Percentiles rank a stretch among this genome's conserved stretches.
Evolutionary conservation across 2,797 vertebrate genomes (phyloP).

Genomic region (Odontamblyopus lacepedii): DNA sequence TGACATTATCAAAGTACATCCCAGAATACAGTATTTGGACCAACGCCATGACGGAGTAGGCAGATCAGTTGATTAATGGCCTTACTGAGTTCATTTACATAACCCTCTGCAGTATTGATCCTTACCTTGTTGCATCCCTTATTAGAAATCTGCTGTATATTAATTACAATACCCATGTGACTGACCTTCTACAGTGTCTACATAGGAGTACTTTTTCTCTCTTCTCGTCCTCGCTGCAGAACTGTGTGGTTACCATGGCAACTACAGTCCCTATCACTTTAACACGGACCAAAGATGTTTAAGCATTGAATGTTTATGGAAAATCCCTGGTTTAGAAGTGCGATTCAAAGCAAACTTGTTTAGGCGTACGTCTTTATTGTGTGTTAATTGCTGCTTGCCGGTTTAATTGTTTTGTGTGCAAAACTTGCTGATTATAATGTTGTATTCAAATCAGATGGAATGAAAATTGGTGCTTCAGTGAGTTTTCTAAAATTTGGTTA

Average conservation of each 20-base stretch:
- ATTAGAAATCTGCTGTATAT: slow-evolving; percentile 11
- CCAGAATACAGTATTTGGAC: not conserved
- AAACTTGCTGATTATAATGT: slow-evolving; percentile 6
- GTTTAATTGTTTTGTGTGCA: slow-evolving; percentile 12
- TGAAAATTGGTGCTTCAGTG: not conserved
- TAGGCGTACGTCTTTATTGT: slow-evolving; percentile 18
- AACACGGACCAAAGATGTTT: slow-evolving; percentile 40
- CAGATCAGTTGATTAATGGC: slow-evolving; percentile 11
- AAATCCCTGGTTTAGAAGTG: slow-evolving; percentile 38
- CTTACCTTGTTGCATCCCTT: not conserved
- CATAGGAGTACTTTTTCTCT: slow-evolving; percentile 45
- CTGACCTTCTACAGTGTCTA: slow-evolving; percentile 27
- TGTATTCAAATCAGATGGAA: not conserved
- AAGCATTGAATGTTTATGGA: slow-evolving; percentile 42
- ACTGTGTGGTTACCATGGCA: slow-evolving; percentile 68
- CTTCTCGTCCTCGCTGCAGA: slow-evolving; percentile 42
- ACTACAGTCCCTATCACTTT: slow-evolving; percentile 59
- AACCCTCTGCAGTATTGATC: slow-evolving; percentile 8
- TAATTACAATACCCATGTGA: slow-evolving; percentile 28
- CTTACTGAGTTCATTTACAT: slow-evolving; percentile 8
- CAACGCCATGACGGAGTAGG: no score
- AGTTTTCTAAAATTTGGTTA: not conserved
- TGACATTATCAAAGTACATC: not conserved
- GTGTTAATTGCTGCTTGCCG: slow-evolving; percentile 23
- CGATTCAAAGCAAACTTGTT: slow-evolving; percentile 32